Base-by-base conservation (phyloP, 2,888 invertebrate genomes). In the Copidosoma aretas region DNA sequence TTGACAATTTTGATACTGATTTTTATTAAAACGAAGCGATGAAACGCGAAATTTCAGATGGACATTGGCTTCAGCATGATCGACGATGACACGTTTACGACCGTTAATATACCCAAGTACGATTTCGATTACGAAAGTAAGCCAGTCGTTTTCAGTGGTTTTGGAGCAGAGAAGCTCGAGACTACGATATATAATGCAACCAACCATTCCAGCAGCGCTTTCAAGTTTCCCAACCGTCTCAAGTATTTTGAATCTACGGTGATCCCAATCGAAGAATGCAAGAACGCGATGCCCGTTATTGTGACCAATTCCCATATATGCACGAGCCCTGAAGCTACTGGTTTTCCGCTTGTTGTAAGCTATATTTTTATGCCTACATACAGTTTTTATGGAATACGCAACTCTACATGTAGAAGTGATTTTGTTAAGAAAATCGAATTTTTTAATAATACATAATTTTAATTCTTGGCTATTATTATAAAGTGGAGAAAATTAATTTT, bases 311-410 rank as follows among this genome's bases (percentile, higher is more conserved):
- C 14, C 1, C 64, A 60, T 15, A 14, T 68, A 0, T 68, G 68
- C 46, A 68, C 64, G 0, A 2, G 17, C 2, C 14, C 43, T 1
- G 17, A 59, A 21, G 59, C 58, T 10, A 8, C n/a, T 4, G 68
- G 64, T 12, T 60, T 68, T 24, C 41, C 56, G 21, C 64, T 64
- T 21, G 12, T 57, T 15, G 68, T 68, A 56, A 68, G 60, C 59
- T 49, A 41, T 1, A 53, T 21, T 24, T 15, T 49, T 5, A 5
- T 49, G 10, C 49, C 49, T 4, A 49, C 49, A 49, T n/a, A n/a
- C n/a, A n/a, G n/a, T n/a, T n/a, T n/a, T n/a, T n/a, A n/a, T n/a
- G n/a, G n/a, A n/a, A n/a, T n/a, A n/a, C n/a, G n/a, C n/a, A n/a
- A n/a, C n/a, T n/a, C n/a, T n/a, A n/a, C n/a, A n/a, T n/a, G n/a